Conservation (phyloP, 2,888 invertebrate species). For the Thera britannica region DNA sequence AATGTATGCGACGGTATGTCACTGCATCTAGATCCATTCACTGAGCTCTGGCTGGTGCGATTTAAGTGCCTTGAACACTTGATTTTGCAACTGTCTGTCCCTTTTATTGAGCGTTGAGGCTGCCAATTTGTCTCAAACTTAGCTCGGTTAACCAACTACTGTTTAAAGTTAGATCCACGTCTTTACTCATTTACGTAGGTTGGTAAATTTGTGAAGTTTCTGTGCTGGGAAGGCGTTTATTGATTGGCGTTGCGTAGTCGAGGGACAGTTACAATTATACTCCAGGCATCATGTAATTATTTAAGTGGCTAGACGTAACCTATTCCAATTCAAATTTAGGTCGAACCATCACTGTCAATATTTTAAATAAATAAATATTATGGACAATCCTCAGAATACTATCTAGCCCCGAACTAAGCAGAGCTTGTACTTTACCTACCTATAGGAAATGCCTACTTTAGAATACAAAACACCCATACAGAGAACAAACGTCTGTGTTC, state of each 20-base stretch:
- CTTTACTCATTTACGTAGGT: conserved; percentile 9
- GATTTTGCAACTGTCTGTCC: conserved; percentile 59
- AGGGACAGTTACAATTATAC: conserved; percentile 15
- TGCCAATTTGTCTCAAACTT: conserved; percentile 34
- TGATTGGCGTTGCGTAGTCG: conserved; percentile 10
- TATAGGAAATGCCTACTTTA: no score
- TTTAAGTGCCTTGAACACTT: conserved; percentile 56
- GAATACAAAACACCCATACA: no score
- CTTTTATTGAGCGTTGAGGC: conserved; percentile 42
- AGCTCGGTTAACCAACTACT: conserved; percentile 11
- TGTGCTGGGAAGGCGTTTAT: conserved; percentile 7
- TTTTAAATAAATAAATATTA: no score
- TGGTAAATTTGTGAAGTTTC: conserved; percentile 12
- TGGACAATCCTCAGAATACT: no score
- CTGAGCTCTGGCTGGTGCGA: conserved; percentile 48
- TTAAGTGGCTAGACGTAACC: conserved; percentile 4
- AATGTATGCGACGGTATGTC: conserved; percentile 66
- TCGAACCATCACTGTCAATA: background rate
- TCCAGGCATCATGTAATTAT: conserved; percentile 1
- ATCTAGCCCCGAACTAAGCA: no score
- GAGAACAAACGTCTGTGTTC: no score
- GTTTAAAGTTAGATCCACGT: conserved; percentile 15
- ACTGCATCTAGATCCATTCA: conserved; percentile 61
- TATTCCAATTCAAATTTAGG: background rate
- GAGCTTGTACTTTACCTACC: no score